A percentile compares a stretch with the other conserved stretches of the same genome.
phyloP scores from a whole-genome alignment of 1,140 invertebrate species.

The Sinella curviseta region DNA sequence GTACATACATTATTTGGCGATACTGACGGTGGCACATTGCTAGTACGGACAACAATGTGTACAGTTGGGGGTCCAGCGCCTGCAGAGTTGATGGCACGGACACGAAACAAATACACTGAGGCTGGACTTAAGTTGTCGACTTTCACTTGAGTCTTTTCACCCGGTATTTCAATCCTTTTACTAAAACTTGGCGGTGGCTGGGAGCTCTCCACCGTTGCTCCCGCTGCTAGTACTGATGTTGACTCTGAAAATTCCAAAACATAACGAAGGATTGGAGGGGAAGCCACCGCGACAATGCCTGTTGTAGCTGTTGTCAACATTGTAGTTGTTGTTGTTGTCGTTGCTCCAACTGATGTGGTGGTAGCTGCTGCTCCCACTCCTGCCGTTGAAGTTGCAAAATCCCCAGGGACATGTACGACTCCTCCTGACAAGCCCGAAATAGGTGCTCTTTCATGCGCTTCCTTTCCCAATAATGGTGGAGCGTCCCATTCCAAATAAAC shows the following conservation, averaged over 20 bases:
- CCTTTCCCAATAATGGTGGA: constrained; percentile 21
- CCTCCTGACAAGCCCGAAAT: constrained; percentile 11
- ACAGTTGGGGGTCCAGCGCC: constrained; percentile 41
- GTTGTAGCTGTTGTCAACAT: neutral
- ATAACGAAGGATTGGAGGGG: constrained; percentile 18
- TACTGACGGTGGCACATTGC: constrained; percentile 36
- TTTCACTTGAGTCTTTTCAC: constrained; percentile 26
- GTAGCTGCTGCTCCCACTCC: no score
- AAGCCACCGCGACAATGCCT: neutral
- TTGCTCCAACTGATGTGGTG: neutral
- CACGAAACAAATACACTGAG: constrained; percentile 37
- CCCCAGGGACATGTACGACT: constrained; percentile 20
- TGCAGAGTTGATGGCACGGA: constrained; percentile 43
- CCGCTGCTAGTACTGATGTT: neutral
- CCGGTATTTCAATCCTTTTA: constrained; percentile 16
- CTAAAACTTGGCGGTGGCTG: neutral
- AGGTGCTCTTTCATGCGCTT: neutral
- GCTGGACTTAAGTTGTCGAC: constrained; percentile 40
- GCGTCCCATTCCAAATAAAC: constrained; percentile 40
- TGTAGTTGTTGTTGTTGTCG: neutral
- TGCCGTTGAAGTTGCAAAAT: constrained; percentile 26
- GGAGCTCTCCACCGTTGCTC: neutral
- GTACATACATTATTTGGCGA: constrained; percentile 35
- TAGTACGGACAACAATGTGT: constrained; percentile 32
- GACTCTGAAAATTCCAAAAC: constrained; percentile 19